These are phyloP conservation scores for Centrocercus urophasianus DNA, from an alignment of 2,113 vertebrate species.

Conservation along the genomic window DNA sequence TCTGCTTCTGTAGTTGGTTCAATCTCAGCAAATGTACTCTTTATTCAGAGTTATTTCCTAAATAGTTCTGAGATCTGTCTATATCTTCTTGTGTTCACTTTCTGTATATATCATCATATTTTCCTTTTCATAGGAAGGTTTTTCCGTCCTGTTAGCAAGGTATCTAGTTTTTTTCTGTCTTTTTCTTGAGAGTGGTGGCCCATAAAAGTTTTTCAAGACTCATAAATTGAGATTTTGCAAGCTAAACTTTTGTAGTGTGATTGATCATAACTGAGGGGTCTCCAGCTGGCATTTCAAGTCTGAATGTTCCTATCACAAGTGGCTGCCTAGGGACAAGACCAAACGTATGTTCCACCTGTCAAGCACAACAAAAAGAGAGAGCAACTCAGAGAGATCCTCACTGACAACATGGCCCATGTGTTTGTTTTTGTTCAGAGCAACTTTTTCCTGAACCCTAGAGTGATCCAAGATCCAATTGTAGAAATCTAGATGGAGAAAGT, in stretches of 20 bases:
- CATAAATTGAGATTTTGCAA: background rate
- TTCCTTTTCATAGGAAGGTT: background rate
- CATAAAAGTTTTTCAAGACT: background rate
- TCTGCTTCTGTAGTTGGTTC: background rate
- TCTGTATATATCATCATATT: background rate
- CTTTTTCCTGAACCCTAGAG: background rate
- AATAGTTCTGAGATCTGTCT: background rate
- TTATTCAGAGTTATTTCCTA: background rate
- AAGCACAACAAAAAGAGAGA: background rate
- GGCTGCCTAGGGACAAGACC: background rate
- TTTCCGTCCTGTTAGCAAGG: background rate
- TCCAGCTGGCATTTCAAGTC: background rate
- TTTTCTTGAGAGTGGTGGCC: background rate
- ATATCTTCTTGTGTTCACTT: background rate
- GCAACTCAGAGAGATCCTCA: background rate
- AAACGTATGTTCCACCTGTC: background rate
- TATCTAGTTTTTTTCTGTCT: background rate
- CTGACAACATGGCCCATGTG: background rate
- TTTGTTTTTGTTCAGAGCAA: background rate
- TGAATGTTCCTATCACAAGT: background rate
- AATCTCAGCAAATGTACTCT: background rate
- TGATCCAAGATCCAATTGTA: background rate
- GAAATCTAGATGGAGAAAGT: slow-evolving; percentile 45
- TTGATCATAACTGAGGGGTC: background rate
- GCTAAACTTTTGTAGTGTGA: background rate